These are phyloP conservation scores for Rhagonycha lutea DNA, from an alignment of 2,888 invertebrate species.

Conservation along the genomic window DNA sequence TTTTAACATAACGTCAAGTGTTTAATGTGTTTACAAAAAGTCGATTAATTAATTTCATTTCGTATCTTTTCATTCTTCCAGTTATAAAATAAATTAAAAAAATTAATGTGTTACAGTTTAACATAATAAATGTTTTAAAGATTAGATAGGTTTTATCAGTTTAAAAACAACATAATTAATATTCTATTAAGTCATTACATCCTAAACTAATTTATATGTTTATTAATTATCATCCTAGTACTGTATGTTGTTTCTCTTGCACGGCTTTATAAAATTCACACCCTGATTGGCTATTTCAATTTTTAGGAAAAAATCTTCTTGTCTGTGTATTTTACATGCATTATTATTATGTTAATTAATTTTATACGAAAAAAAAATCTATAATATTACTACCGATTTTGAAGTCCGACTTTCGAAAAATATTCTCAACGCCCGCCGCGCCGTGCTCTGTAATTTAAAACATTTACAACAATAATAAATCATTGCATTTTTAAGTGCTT, in stretches of 20 bases:
- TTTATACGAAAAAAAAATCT: neutral
- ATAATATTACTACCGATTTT: neutral
- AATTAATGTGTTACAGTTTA: neutral
- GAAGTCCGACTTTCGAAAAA: neutral
- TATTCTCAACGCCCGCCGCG: neutral
- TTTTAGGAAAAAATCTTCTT: too few species aligned
- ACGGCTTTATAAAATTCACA: neutral
- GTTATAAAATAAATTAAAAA: neutral
- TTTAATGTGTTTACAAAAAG: neutral
- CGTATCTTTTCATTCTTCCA: neutral
- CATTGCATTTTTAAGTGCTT: neutral
- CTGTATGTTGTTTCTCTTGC: neutral
- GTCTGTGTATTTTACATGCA: neutral
- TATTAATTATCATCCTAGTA: neutral
- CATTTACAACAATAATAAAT: neutral
- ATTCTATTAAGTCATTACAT: neutral
- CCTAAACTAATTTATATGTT: neutral
- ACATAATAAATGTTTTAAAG: neutral
- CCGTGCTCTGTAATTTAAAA: neutral
- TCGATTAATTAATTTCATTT: neutral
- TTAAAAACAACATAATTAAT: neutral
- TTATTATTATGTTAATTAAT: neutral
- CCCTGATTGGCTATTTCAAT: neutral
- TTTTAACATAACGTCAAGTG: neutral
- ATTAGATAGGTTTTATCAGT: slow-evolving; percentile 5